These are phyloP conservation scores for Pungitius pungitius DNA, from an alignment of 2,113 vertebrate genomes.

Conservation along the genomic window DNA sequence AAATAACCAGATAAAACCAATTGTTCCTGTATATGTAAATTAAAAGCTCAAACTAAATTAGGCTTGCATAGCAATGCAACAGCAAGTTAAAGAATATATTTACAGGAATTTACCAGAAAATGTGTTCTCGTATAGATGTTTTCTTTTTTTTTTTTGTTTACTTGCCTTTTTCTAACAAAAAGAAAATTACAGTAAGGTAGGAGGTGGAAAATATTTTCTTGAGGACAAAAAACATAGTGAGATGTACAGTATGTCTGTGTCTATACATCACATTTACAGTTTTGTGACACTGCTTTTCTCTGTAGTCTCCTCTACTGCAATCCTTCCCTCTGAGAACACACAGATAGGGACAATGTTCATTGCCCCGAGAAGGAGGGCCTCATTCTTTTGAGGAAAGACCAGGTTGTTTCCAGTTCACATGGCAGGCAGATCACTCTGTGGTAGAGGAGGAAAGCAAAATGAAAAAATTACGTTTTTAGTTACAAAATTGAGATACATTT, in stretches of 20 bases:
- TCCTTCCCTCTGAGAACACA: constrained; percentile 83
- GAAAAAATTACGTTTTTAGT: neutral
- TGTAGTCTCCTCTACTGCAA: constrained; percentile 24
- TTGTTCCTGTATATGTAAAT: constrained; percentile 82
- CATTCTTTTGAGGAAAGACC: constrained; percentile 84
- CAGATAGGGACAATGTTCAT: constrained; percentile 91
- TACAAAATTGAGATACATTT: neutral
- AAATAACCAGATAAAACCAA: constrained; percentile 94
- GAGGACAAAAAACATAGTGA: constrained; percentile 89
- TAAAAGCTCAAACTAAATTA: constrained; percentile 89
- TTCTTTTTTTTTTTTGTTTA: constrained; percentile 75
- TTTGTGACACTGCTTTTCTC: constrained; percentile 71
- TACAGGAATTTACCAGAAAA: constrained; percentile 85
- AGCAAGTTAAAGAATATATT: constrained; percentile 92
- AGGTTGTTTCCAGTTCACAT: constrained; percentile 82
- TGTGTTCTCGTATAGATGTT: constrained; percentile 66
- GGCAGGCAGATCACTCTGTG: constrained; percentile 89
- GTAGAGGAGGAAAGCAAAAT: constrained; percentile 10
- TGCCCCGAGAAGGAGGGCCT: constrained; percentile 85
- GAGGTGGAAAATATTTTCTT: constrained; percentile 89
- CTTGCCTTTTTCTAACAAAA: constrained; percentile 75
- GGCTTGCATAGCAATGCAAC: constrained; percentile 99
- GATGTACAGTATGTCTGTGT: constrained; percentile 93
- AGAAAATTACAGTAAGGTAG: constrained; percentile 85
- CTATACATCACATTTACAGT: constrained; percentile 99